These are phyloP conservation scores for Dendropsophus ebraccatus DNA, from an alignment of 2,113 vertebrate genomes.

Conservation along the genomic window DNA sequence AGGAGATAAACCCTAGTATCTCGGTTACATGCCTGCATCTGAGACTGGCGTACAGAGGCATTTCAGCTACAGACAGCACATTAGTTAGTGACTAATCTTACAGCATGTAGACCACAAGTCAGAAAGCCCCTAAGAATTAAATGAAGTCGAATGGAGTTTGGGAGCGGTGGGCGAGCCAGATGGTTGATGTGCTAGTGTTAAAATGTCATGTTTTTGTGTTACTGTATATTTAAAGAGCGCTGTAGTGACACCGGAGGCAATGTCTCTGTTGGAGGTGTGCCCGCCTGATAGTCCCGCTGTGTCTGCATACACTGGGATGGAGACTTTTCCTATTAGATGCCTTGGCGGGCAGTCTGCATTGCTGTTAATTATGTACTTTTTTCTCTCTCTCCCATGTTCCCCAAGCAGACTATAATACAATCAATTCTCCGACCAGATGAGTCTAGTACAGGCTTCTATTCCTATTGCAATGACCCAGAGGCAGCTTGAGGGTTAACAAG, in stretches of 20 bases:
- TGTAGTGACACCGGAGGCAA: neutral
- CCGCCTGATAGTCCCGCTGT: neutral
- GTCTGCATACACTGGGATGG: slow-evolving; percentile 21
- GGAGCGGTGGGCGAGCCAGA: neutral
- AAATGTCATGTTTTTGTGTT: neutral
- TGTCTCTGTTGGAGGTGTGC: neutral
- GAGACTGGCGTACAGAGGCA: no score
- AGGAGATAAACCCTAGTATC: no score
- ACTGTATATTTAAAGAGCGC: neutral
- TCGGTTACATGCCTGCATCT: no score
- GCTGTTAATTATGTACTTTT: slow-evolving; percentile 37
- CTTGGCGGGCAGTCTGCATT: neutral
- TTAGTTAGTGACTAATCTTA: no score
- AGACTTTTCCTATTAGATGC: slow-evolving; percentile 52
- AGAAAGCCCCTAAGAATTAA: neutral
- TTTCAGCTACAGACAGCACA: no score
- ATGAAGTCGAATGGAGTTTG: neutral
- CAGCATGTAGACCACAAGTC: no score
- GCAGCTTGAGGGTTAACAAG: neutral
- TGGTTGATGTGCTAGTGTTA: neutral
- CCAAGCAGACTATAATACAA: neutral
- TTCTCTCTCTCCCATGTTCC: neutral
- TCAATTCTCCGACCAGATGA: neutral
- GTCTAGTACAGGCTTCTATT: neutral
- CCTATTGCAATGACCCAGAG: neutral